These are phyloP conservation scores for Phasia obesa DNA, from an alignment of 2,888 invertebrate genomes.

Conservation along the genomic window DNA sequence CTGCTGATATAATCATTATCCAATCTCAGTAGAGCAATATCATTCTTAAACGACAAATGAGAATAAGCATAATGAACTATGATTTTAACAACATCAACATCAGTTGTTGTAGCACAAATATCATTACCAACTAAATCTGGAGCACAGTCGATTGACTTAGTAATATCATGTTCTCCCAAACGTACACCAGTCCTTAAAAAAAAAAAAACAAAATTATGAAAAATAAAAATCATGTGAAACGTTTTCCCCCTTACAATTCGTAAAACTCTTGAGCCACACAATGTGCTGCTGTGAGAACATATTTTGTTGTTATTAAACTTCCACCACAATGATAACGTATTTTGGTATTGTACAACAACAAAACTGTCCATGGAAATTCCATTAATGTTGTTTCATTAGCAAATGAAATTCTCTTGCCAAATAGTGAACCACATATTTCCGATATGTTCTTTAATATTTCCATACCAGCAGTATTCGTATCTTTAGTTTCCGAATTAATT, in stretches of 20 bases:
- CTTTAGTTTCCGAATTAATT: neutral
- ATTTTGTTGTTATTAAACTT: slow-evolving; percentile 51
- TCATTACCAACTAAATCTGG: slow-evolving; percentile 26
- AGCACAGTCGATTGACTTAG: slow-evolving; percentile 29
- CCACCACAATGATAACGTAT: slow-evolving; percentile 57
- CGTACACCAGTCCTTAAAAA: slow-evolving; percentile 43
- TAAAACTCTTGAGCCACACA: slow-evolving; percentile 57
- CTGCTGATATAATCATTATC: slow-evolving; percentile 27
- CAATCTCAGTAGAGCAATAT: slow-evolving; percentile 45
- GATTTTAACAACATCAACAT: slow-evolving; percentile 47
- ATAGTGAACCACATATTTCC: slow-evolving; percentile 13
- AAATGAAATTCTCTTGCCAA: slow-evolving; percentile 61
- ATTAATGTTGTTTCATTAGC: slow-evolving; percentile 44
- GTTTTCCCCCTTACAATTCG: slow-evolving; percentile 43
- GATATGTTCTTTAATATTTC: slow-evolving; percentile 46
- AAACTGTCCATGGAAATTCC: slow-evolving; percentile 56
- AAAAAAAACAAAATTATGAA: neutral
- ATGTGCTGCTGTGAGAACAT: slow-evolving; percentile 54
- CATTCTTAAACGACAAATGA: slow-evolving; percentile 46
- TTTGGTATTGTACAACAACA: slow-evolving; percentile 48
- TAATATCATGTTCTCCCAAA: slow-evolving; percentile 55
- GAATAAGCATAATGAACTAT: slow-evolving; percentile 53
- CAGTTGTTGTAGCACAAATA: slow-evolving; percentile 38
- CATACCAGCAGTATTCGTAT: neutral
- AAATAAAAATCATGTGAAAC: neutral